Evolutionary conservation across 2,797 vertebrate species (phyloP), one percentile per base, ranked within the genome.

Genomic region (Spondyliosoma cantharus): DNA sequence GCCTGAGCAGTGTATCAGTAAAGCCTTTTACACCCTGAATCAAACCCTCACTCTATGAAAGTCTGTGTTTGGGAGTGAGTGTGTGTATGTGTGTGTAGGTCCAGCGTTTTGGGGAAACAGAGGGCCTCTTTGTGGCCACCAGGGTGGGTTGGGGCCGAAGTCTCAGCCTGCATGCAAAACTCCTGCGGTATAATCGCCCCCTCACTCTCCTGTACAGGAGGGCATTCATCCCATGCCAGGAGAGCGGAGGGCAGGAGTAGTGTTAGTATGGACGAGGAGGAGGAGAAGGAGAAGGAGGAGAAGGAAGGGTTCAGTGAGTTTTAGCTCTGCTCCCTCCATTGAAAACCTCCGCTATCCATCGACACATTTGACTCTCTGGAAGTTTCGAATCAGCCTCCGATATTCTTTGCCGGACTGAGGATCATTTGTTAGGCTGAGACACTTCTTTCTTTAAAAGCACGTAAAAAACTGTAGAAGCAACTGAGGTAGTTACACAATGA

Each of bases 151-250:
- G 86, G 82, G 92, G 80, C 85, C 11, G 3, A 74, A 87, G 89
- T 81, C 89, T 87, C 65, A 63, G 87, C 76, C 91, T 85, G 93
- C 83, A 92, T 94, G 90, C 89, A 89, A 92, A 94, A 87, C 86
- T 74, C 45, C 82, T 77, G 89, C 20, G 76, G 90, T 83, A 93
- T 88, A 88, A 92, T 90, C 84, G 58, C 81, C 87, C 86, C 82
- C 90, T 90, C 88, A 85, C 90, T 86, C 81, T 80, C 76, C 84
- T 87, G 87, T 85, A 94, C 92, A 93, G 92, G 91, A 90, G 83
- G 83, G 80, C 89, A 94, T 95, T 95, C 94, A 95, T 93, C 74
- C 64, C 67, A 71, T 86, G 93, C 92, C 92, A 93, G 88, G 61
- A 84, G 70, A 58, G 79, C 12, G 53, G 73, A 82, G 84, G 74